Base-by-base conservation (phyloP, 2,888 invertebrate genomes). In the Tipula helvola region DNA sequence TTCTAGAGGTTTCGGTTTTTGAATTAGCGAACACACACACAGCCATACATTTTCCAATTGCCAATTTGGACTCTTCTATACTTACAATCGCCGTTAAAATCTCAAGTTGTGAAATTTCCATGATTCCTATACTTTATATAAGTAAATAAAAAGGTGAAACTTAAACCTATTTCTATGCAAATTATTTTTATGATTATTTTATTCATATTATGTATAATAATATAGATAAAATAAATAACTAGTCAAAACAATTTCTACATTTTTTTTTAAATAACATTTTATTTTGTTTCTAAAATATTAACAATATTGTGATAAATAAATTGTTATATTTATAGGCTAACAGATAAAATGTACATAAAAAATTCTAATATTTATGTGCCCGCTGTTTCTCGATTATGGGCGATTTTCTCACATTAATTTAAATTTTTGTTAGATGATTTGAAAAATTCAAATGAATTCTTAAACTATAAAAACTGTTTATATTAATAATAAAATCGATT, bases 141-240 rank as follows among this genome's bases (percentile, higher is more conserved):
- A 28, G 28, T 28, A 71, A 71, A 28, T 3, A 18, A 16, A 52
- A 16, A 71, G 18, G 71, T 71, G 71, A 71, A 71, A 28, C 71
- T 71, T 71, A 71, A 71, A 71, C 71, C 71, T 71, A 71, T 71
- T 71, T 71, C 71, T 71, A 71, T 71, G 71, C 71, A 71, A 71
- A 71, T 71, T n/a, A 10, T 28, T 71, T 71, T 71, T 28, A 71
- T 71, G 71, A 10, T 71, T 18, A 28, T 71, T 28, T 71, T 71
- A 71, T 71, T 71, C 71, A 71, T 71, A 71, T 28, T 28, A 28
- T 28, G 28, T 28, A 28, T 8, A 71, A 12, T 28, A 28, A 28
- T 52, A 52, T 5, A 71, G 71, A 71, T 71, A 28, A 28, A 71
- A 71, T 71, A 28, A 28, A 71, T 28, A n/a, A n/a, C n/a, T n/a